Conservation (phyloP, 1,140 invertebrate species). For the Gryllus bimaculatus region DNA sequence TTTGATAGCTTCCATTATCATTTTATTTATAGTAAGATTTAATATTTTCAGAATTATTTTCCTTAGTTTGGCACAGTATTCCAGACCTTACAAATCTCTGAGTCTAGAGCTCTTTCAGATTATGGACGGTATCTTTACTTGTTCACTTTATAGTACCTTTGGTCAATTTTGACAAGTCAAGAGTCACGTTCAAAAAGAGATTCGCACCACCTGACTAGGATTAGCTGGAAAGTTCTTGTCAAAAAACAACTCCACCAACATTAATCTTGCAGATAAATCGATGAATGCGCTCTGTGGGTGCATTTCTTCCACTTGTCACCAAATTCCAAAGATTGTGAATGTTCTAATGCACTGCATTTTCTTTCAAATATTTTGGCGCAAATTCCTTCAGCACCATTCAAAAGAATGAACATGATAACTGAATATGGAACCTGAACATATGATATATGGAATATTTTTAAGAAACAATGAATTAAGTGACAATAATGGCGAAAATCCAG, state of each 20-base stretch:
- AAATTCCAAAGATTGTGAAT: constrained; percentile 28
- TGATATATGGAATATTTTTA: constrained; percentile 6
- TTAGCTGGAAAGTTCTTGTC: constrained; percentile 46
- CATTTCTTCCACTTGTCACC: constrained; percentile 24
- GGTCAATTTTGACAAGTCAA: too few relatives aligned
- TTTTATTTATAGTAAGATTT: too few relatives aligned
- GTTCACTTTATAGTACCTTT: too few relatives aligned
- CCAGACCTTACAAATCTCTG: too few relatives aligned
- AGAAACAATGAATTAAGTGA: background rate
- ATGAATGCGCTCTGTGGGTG: constrained; percentile 37
- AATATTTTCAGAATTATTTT: too few relatives aligned
- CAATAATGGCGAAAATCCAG: too few relatives aligned
- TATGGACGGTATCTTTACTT: too few relatives aligned
- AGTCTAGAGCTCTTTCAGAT: too few relatives aligned
- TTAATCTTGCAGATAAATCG: constrained; percentile 41
- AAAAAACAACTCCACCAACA: constrained; percentile 44
- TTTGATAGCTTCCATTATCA: too few relatives aligned
- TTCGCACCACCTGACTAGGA: constrained; percentile 36
- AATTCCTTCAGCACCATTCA: constrained; percentile 77
- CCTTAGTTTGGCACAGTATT: too few relatives aligned
- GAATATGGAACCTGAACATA: constrained; percentile 24
- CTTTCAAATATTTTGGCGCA: constrained; percentile 68
- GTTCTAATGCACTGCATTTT: constrained; percentile 38
- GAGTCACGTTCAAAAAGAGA: background rate
- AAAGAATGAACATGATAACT: constrained; percentile 64